A percentile compares a stretch with the other conserved stretches of the same genome.
Evolutionary conservation across 1,140 invertebrate genomes (phyloP).

Genomic region (Ericerus pela): DNA sequence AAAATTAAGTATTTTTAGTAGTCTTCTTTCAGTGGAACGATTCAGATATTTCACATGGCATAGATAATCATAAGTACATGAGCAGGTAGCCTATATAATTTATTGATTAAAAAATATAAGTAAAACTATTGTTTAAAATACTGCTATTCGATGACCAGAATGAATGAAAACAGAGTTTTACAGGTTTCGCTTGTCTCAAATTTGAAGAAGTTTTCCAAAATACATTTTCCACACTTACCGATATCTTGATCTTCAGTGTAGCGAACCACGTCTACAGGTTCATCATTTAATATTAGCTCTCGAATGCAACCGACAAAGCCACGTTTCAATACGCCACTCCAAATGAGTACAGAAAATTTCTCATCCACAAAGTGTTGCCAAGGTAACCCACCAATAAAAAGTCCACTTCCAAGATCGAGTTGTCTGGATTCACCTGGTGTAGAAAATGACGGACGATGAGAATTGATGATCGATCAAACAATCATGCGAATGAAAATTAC

Average conservation of each 20-base stretch:
- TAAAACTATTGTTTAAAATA: too few species aligned
- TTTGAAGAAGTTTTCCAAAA: neutral
- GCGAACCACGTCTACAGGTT: constrained; percentile 75
- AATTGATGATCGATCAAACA: neutral
- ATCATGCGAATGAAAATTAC: neutral
- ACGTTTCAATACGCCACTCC: constrained; percentile 73
- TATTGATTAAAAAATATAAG: too few species aligned
- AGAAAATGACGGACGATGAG: neutral
- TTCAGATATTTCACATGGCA: too few species aligned
- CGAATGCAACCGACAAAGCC: constrained; percentile 92
- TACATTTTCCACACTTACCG: constrained; percentile 37
- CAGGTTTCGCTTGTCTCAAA: too few species aligned
- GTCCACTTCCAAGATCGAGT: constrained; percentile 71
- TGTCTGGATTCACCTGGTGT: constrained; percentile 61
- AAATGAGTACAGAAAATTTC: constrained; percentile 67
- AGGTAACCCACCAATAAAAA: constrained; percentile 65
- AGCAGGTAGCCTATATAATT: too few species aligned
- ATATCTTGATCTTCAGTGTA: constrained; percentile 80
- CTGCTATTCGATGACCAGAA: too few species aligned
- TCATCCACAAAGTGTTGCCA: constrained; percentile 22
- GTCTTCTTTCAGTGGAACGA: too few species aligned
- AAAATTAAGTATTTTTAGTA: too few species aligned
- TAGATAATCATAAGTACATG: too few species aligned
- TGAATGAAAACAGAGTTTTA: too few species aligned
- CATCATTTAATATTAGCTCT: constrained; percentile 83